phyloP scores from a whole-genome alignment of 2,888 invertebrate genomes.

The Cremastobaeus sp. region DNA sequence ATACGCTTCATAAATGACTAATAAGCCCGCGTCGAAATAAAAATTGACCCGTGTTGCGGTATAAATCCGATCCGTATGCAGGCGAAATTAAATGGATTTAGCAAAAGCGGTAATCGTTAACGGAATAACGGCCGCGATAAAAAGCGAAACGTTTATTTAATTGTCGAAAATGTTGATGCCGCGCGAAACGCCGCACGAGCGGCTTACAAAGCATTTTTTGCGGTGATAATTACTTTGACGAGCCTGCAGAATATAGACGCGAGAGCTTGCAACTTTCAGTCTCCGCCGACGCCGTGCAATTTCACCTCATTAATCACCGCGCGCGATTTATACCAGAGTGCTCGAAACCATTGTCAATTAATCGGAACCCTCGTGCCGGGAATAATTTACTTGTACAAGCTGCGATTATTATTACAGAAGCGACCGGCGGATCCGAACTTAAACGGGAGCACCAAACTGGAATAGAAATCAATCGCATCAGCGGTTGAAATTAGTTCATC shows the following conservation, averaged over 20 bases:
- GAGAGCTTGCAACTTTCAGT: too few relatives aligned
- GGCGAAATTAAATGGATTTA: slow-evolving; percentile 4
- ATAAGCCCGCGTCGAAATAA: slow-evolving; percentile 18
- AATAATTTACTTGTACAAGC: too few relatives aligned
- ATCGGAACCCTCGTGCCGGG: too few relatives aligned
- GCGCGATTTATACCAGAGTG: too few relatives aligned
- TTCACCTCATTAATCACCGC: too few relatives aligned
- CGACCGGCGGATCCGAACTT: too few relatives aligned
- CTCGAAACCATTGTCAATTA: too few relatives aligned
- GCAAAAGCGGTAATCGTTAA: slow-evolving; percentile 21
- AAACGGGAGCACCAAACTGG: too few relatives aligned
- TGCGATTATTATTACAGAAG: too few relatives aligned
- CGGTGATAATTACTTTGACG: slow-evolving; percentile 22
- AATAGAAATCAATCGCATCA: too few relatives aligned
- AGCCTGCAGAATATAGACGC: too few relatives aligned
- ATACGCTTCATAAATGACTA: slow-evolving; percentile 19
- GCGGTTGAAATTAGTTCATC: too few relatives aligned
- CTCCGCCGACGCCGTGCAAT: not conserved
- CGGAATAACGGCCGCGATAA: slow-evolving; percentile 23
- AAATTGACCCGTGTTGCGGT: slow-evolving; percentile 14
- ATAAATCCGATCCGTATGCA: not conserved
- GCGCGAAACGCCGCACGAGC: slow-evolving; percentile 3
- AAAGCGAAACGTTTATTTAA: slow-evolving; percentile 27
- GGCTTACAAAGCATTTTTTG: slow-evolving; percentile 1
- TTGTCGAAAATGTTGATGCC: slow-evolving; percentile 22